phyloP scores from a whole-genome alignment of 1,140 invertebrate genomes.

The Formica selysi region DNA sequence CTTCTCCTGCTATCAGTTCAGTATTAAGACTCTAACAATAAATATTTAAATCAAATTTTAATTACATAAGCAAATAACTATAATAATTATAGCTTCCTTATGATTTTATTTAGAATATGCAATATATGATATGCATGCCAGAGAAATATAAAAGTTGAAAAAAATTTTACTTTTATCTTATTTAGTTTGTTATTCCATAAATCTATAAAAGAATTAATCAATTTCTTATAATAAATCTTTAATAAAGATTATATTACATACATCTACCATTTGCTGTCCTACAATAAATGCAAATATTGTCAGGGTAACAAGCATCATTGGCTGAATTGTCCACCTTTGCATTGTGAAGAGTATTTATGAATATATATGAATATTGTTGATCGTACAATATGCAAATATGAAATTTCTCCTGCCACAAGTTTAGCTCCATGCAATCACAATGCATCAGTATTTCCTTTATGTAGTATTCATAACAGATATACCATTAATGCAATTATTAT shows the following conservation, averaged over 20 bases:
- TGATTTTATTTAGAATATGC: background rate
- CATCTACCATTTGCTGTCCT: slow-evolving; percentile 11
- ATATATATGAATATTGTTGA: background rate
- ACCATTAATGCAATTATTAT: background rate
- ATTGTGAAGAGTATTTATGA: slow-evolving; percentile 14
- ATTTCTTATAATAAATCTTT: background rate
- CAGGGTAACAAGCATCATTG: background rate
- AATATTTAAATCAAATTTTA: background rate
- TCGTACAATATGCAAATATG: background rate
- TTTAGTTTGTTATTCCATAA: background rate
- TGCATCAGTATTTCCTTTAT: background rate
- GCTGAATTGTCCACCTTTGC: background rate
- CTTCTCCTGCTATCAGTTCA: slow-evolving; percentile 89
- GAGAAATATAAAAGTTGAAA: background rate
- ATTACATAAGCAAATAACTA: background rate
- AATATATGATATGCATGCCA: too few species aligned
- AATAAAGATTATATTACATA: slow-evolving; percentile 26
- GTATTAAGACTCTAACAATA: slow-evolving; percentile 84
- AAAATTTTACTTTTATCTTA: background rate
- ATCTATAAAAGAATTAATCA: background rate
- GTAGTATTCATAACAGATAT: background rate
- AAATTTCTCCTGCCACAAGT: background rate
- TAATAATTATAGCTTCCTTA: background rate
- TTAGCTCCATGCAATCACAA: background rate
- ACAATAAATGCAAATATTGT: background rate